A percentile compares a stretch with the other conserved stretches of the same genome.
These are phyloP conservation scores for Pao palembangensis DNA, from an alignment of 2,113 vertebrate genomes.

Conservation along the genomic window DNA sequence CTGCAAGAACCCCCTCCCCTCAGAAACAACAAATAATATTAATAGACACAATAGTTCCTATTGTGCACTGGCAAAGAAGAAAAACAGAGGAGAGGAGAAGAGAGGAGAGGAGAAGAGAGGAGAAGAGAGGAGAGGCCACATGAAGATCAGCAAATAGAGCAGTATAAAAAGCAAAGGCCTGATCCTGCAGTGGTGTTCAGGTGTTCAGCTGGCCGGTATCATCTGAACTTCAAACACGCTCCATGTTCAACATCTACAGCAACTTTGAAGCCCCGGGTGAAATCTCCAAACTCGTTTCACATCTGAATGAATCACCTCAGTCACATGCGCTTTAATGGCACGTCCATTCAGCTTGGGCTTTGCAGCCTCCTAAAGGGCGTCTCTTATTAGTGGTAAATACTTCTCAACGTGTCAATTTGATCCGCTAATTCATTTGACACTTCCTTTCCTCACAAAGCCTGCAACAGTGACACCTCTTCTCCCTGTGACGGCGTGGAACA, in stretches of 20 bases:
- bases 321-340: no score
- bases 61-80: constrained; percentile 26
- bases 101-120: no score
- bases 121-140: constrained; percentile 2
- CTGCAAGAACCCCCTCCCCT: constrained; percentile 26
- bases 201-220: neutral
- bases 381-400: neutral
- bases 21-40: constrained; percentile 56
- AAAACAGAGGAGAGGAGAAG: constrained; percentile 1
- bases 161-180: neutral
- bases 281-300: no score
- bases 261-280: neutral
- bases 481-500: neutral
- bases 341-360: no score
- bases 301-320: no score
- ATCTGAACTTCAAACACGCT: constrained; percentile 6
- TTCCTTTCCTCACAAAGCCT: neutral
- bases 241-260: neutral
- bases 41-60: constrained; percentile 42
- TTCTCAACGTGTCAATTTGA: no score
- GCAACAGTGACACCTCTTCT: neutral
- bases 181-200: constrained; percentile 5
- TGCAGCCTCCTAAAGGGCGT: no score
- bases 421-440: no score
- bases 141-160: neutral